phyloP scores from a whole-genome alignment of 1,140 invertebrate species.

The Globodera rostochiensis region DNA sequence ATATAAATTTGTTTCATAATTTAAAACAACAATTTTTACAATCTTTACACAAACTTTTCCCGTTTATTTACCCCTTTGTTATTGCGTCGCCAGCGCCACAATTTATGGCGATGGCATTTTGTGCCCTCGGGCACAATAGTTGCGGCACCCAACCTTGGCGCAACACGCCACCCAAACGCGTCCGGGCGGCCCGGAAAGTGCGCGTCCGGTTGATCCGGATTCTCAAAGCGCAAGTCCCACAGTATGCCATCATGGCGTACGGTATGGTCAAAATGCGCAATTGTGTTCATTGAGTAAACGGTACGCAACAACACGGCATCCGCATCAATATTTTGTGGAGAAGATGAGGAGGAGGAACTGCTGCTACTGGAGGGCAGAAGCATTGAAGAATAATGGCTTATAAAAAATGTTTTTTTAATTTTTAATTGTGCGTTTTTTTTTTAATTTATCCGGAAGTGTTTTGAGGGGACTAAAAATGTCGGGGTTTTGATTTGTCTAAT shows the following conservation, averaged over 20 bases:
- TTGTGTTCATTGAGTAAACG: slow-evolving; percentile 18
- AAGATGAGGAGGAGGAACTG: background rate
- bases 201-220: background rate
- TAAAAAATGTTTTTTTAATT: no score
- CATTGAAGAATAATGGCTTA: background rate
- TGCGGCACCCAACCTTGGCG: background rate
- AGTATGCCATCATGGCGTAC: slow-evolving; percentile 25
- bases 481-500: no score
- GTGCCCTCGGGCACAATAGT: background rate
- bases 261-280: slow-evolving; percentile 22
- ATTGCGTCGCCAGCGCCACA: background rate
- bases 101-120: slow-evolving; percentile 7
- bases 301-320: slow-evolving; percentile 11
- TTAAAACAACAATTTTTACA: no score
- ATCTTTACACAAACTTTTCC: background rate
- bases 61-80: background rate
- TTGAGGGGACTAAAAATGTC: no score
- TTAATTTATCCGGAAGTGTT: no score
- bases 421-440: no score
- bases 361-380: background rate
- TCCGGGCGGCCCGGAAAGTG: background rate
- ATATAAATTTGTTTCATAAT: no score
- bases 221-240: slow-evolving; percentile 26
- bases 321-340: background rate
- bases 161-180: background rate